Base-by-base conservation (phyloP, 2,113 vertebrate genomes). In the Gavialis gangeticus region DNA sequence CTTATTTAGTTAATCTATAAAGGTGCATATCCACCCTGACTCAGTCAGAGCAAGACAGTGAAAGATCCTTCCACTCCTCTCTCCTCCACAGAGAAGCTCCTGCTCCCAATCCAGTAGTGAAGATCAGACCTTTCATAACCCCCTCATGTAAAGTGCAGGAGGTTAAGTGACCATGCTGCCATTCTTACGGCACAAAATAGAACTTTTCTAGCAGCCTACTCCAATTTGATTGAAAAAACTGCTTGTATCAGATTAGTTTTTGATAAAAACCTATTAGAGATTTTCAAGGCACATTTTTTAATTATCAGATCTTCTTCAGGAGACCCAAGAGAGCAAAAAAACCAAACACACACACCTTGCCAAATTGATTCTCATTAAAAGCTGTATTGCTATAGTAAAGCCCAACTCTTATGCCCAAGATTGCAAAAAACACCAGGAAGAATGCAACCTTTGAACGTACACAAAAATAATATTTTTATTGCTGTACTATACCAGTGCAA, bases 341-440 rank as follows among this genome's bases (percentile, higher is more conserved):
- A 46, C 7, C 7, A 46, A 46, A 46, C 8, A 46, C 7, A 46
- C 46, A 46, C 46, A 46, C 46, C 46, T 46, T 46, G 46, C 46
- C 46, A 46, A 46, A 46, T 9, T 46, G 46, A 46, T 46, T 46
- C 46, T 46, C 46, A 46, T 46, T 46, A 46, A 46, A 46, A 46
- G 46, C 46, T 46, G 46, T 46, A 46, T 46, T 46, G 46, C 46
- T 46, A 46, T 46, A 46, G 46, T 46, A 46, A 46, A 46, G 46
- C 46, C 46, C 46, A 46, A 46, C 2, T 24, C 2, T 58, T 87
- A 4, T 3, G 25, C 28, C 11, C 1, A 0, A 19, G 54, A 67
- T 19, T 62, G 73, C 17, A 71, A 6, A 25, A 78, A 46, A 46
- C 9, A 46, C 46, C 46, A 46, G 46, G 46, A 46, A 46, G 46